A percentile compares a stretch with the other conserved stretches of the same genome.
phyloP scores from a whole-genome alignment of 2,888 invertebrate genomes.

The Hetaerina titia region DNA sequence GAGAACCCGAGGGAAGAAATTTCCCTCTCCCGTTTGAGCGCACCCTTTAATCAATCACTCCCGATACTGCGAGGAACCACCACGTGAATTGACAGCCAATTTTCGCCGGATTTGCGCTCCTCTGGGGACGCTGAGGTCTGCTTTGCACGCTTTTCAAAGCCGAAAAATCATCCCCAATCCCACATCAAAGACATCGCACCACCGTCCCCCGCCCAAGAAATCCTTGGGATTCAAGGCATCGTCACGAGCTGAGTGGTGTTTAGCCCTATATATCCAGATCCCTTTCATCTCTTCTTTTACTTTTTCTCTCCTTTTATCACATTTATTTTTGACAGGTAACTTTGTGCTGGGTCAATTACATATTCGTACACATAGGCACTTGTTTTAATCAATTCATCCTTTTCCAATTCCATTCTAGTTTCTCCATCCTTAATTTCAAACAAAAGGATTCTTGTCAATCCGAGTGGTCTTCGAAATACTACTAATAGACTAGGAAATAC shows the following conservation, averaged over 20 bases:
- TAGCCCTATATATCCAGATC: neutral
- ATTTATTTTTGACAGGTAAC: too few relatives aligned
- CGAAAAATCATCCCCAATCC: neutral
- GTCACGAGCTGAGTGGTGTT: neutral
- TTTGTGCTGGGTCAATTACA: too few relatives aligned
- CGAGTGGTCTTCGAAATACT: too few relatives aligned
- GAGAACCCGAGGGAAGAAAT: neutral
- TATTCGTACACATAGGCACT: too few relatives aligned
- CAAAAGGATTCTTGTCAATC: too few relatives aligned
- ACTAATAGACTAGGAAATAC: too few relatives aligned
- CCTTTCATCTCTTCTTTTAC: neutral
- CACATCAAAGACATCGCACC: slow-evolving; percentile 39
- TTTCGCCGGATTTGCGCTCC: slow-evolving; percentile 53
- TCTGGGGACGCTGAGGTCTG: neutral
- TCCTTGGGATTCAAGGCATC: slow-evolving; percentile 20
- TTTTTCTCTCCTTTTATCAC: neutral
- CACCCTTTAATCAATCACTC: slow-evolving; percentile 55
- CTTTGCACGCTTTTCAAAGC: slow-evolving; percentile 49
- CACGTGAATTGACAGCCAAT: slow-evolving; percentile 63
- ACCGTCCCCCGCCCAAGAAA: neutral
- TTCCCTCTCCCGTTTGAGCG: neutral
- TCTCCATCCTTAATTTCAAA: too few relatives aligned
- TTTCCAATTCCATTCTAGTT: too few relatives aligned
- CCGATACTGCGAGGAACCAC: slow-evolving; percentile 28
- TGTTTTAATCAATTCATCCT: too few relatives aligned